Evolutionary conservation across 2,113 vertebrate species (phyloP), one percentile per base, ranked within the genome.

Genomic region (Athene noctua): DNA sequence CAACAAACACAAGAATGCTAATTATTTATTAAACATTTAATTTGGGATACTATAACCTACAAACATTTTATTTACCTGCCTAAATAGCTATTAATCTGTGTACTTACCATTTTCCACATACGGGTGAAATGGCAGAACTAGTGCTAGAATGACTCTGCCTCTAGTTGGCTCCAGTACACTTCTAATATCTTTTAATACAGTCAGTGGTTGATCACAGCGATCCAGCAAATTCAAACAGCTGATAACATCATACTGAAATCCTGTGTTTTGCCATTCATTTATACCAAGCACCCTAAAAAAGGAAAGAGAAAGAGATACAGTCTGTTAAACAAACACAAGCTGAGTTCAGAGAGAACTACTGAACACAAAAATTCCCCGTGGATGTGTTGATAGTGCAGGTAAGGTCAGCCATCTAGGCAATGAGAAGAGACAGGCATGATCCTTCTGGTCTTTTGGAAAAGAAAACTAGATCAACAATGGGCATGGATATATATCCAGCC

Each of bases 181-280:
- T 92, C 97, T 98, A 91, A 99, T 99, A 95, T 99, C 99, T 94
- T 95, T 98, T 96, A 99, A 98, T 46, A 99, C 98, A 55, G 97
- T 98, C 85, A 99, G 96, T 26, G 99, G 99, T 62, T 99, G 98
- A 46, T 99, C 99, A 87, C 99, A 99, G 80, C 99, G 99, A 96
- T 99, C 99, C 94, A 99, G 97, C 96, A 99, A 97, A 96, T 99
- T 99, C 97, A 99, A 98, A 96, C 99, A 99, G 98, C 99, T 99
- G 98, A 99, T 99, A 87, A 99, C 97, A 52, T 99, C 99, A 65
- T 99, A 99, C 87, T 99, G 98, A 96, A 99, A 99, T 30, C 98
- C 99, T 6, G 98, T 98, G 40, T 98, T 97, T 89, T 99, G 99
- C 99, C 99, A 99, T 88, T 99, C 99, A 63, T 99, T 99, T 80